These are phyloP conservation scores for Epinotia nisella DNA, from an alignment of 2,888 invertebrate species.

Conservation along the genomic window DNA sequence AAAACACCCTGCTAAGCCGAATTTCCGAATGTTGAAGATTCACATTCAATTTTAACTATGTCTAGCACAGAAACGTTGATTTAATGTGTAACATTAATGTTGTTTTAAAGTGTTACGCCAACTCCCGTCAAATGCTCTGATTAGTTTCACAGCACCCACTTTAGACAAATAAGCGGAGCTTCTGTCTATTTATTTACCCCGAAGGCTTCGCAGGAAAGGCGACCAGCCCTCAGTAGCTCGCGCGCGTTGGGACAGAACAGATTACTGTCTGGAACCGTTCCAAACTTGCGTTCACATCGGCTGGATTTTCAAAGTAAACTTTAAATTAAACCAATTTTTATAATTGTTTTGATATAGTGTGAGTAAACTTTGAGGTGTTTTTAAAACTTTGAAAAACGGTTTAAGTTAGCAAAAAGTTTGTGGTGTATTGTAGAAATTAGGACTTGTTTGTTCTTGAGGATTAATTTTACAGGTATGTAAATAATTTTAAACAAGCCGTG, in stretches of 20 bases:
- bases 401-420: not conserved
- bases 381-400: not conserved
- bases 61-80: too few species aligned
- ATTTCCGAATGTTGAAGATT: not conserved
- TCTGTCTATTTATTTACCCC: slow-evolving; percentile 10
- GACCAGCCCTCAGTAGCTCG: not conserved
- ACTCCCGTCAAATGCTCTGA: not conserved
- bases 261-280: not conserved
- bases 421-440: not conserved
- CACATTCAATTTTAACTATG: not conserved
- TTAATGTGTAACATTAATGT: too few species aligned
- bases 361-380: not conserved
- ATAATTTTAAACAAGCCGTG: not conserved
- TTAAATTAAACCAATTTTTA: not conserved
- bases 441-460: not conserved
- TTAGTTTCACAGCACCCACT: not conserved
- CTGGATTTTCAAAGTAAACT: not conserved
- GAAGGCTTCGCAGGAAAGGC: not conserved
- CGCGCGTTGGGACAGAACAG: not conserved
- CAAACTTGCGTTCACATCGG: not conserved
- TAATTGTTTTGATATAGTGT: not conserved
- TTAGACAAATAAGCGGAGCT: not conserved
- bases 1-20: not conserved
- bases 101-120: not conserved
- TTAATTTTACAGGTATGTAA: slow-evolving; percentile 5